Base-by-base conservation (phyloP, 1,140 invertebrate genomes). In the Diorhabda elongata region DNA sequence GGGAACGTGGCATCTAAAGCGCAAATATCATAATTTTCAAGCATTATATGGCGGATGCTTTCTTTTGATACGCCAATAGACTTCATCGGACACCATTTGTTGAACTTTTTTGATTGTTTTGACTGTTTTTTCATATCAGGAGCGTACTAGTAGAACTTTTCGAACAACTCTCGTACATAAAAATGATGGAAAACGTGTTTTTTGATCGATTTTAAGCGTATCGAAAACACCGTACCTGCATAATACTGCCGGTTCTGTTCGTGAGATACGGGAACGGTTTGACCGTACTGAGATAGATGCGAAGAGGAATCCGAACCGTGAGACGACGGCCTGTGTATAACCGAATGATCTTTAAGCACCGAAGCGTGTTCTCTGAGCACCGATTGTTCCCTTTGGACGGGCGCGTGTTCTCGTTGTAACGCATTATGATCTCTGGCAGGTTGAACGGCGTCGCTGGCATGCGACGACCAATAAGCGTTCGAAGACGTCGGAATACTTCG, bases 241-340 rank as follows among this genome's bases (percentile, higher is more conserved):
- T 67, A 67, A 8, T 8, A n/a, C 42, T 42, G 57, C 44, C 65
- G 59, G n/a, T 44, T 59, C 42, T 43, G 57, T 45, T 67, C 65
- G 42, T 42, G n/a, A n/a, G 63, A 7, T 58, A 60, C 58, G 44
- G 44, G 9, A 42, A 60, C 58, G 58, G 8, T 67, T 43, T 8
- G 65, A 44, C 9, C 44, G 58, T 77, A 73, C 61, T 73, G 74
- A 4, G 69, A 64, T 42, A 75, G 68, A 58, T 75, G 74, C 44
- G 73, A 66, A 8, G 75, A 76, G 26, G 69, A 66, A 57, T 75
- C 70, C 6, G 77, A 77, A 58, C 71, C 73, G 44, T 72, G 73
- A 3, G 76, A 77, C 7, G 77, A 67, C 7, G 77, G 72, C 60
- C 75, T 71, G 57, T 77, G 76, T 41, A 71, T 56, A 56, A 73